Conservation (phyloP, 2,888 invertebrate genomes). For the Augiades crinisus region DNA sequence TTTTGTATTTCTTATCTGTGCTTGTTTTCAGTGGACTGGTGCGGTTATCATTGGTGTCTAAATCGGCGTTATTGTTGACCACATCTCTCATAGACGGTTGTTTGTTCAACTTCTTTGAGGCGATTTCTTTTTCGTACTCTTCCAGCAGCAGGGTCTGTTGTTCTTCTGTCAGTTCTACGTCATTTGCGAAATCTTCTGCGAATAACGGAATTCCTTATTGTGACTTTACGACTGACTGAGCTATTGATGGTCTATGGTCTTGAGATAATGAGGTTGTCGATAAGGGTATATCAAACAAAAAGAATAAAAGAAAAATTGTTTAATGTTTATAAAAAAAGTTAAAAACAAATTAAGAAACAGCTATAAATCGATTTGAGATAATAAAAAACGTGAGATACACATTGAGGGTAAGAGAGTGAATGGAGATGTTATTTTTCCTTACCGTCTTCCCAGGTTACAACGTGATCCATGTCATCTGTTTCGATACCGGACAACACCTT, state of each 20-base stretch:
- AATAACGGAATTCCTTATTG: conserved; percentile 31
- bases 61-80: conserved; percentile 57
- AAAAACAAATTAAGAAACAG: conserved; percentile 1
- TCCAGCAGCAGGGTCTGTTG: conserved; percentile 85
- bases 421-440: conserved; percentile 41
- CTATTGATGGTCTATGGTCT: background rate
- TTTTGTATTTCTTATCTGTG: conserved; percentile 46
- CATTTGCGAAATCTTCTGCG: conserved; percentile 84
- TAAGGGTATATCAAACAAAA: conserved; percentile 10
- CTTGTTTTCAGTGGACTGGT: conserved; percentile 50
- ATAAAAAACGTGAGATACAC: conserved; percentile 2
- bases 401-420: background rate
- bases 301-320: conserved; percentile 9
- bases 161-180: conserved; percentile 86
- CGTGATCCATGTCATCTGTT: conserved; percentile 47
- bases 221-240: background rate
- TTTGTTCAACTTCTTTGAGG: conserved; percentile 59
- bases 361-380: background rate
- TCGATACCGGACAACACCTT: conserved; percentile 57
- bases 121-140: conserved; percentile 85
- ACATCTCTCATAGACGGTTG: conserved; percentile 44
- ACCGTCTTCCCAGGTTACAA: conserved; percentile 76
- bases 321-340: conserved; percentile 14
- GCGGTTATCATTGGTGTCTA: conserved; percentile 41
- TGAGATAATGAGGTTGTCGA: background rate